Evolutionary conservation across 2,888 invertebrate genomes (phyloP).

Genomic region (Tridacna crocea): DNA sequence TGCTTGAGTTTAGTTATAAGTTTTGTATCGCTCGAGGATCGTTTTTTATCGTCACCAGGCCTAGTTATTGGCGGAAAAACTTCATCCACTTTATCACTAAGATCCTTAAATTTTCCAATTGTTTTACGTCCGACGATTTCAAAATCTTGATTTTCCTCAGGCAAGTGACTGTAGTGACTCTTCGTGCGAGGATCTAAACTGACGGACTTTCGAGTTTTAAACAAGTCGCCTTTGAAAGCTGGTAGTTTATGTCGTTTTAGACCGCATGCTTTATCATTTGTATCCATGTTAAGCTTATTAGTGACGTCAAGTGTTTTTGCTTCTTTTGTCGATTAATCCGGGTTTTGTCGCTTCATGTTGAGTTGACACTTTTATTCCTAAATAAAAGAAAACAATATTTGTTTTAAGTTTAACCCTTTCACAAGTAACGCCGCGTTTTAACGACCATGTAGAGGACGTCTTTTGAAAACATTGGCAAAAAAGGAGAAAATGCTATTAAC

Average conservation of each 20-base stretch:
- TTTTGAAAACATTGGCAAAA: too few relatives aligned
- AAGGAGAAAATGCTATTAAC: too few relatives aligned
- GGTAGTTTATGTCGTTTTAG: not conserved
- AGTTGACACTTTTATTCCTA: not conserved
- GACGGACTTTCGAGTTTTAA: slow-evolving; percentile 9
- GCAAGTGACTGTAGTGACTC: not conserved
- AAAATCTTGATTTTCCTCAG: not conserved
- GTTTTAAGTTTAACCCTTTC: too few relatives aligned
- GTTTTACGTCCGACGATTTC: not conserved
- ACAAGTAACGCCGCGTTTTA: too few relatives aligned
- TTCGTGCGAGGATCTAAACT: slow-evolving; percentile 4
- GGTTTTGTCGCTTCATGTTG: not conserved
- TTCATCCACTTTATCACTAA: not conserved
- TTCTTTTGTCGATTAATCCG: too few relatives aligned
- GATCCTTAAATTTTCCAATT: not conserved
- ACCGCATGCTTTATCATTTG: not conserved
- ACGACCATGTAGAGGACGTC: too few relatives aligned
- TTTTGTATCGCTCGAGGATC: not conserved
- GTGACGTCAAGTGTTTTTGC: not conserved
- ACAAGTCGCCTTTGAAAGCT: slow-evolving; percentile 2
- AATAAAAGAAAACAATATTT: too few relatives aligned
- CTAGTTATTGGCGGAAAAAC: slow-evolving; percentile 1
- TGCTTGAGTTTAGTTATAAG: not conserved
- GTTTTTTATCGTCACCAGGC: not conserved
- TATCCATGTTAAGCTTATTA: not conserved